Conservation (phyloP, 2,113 vertebrate species). For the Tapirus terrestris region DNA sequence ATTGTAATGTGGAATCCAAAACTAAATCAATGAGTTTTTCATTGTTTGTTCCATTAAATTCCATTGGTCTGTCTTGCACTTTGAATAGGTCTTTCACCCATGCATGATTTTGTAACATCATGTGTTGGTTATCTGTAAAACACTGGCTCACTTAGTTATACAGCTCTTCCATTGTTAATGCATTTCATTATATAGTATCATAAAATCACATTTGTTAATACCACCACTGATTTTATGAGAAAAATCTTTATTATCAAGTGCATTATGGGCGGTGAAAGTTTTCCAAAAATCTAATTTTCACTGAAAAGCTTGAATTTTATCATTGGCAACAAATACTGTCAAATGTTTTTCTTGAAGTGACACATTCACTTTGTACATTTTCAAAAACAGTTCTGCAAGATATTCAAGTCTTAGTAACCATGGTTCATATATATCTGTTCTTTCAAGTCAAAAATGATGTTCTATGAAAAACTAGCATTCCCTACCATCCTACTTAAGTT, state of each 20-base stretch:
- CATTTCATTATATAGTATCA: background rate
- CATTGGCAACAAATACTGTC: background rate
- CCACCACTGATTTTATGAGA: background rate
- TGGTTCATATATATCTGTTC: background rate
- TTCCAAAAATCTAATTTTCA: slow-evolving; percentile 25
- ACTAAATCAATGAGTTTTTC: background rate
- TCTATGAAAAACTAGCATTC: background rate
- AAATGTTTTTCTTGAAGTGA: background rate
- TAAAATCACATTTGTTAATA: background rate
- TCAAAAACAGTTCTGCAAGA: background rate
- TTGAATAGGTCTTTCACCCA: background rate
- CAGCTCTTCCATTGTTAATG: background rate
- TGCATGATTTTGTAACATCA: background rate
- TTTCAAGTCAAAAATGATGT: background rate
- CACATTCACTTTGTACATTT: background rate
- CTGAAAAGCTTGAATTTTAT: background rate
- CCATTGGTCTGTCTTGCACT: background rate
- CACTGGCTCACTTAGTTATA: background rate
- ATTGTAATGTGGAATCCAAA: background rate
- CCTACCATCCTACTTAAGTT: background rate
- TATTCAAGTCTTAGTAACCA: background rate
- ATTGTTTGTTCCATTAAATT: slow-evolving; percentile 18
- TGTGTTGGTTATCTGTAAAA: background rate
- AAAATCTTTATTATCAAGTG: background rate
- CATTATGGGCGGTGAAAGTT: background rate